Conservation (phyloP, 2,888 invertebrate species). For the Acrobasis consociella region DNA sequence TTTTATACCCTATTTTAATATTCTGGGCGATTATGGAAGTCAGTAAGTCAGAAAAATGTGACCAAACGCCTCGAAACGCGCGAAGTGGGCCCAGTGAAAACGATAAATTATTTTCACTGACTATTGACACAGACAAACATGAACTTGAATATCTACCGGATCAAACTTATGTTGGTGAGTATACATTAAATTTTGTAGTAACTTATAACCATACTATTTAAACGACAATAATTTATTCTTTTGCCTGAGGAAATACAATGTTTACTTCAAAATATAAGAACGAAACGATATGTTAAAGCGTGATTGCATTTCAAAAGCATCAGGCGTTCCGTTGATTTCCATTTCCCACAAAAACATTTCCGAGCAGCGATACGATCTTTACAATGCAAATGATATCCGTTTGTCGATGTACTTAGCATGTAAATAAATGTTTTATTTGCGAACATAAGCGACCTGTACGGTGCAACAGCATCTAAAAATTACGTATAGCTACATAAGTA, state of each 20-base stretch:
- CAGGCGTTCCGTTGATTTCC: slow-evolving; percentile 2
- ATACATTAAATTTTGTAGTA: background rate
- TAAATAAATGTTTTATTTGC: background rate
- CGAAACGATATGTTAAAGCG: background rate
- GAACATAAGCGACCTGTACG: background rate
- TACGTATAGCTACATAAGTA: too few relatives aligned
- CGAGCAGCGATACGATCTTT: background rate
- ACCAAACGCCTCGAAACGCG: slow-evolving; percentile 61
- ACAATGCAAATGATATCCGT: background rate
- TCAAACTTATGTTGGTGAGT: slow-evolving; percentile 72
- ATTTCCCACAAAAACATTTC: slow-evolving; percentile 9
- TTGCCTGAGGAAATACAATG: too few relatives aligned
- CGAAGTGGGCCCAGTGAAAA: slow-evolving; percentile 52
- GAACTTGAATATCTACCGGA: slow-evolving; percentile 53
- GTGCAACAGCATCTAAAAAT: too few relatives aligned
- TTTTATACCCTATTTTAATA: slow-evolving; percentile 37
- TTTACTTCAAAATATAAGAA: background rate
- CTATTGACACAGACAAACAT: slow-evolving; percentile 50
- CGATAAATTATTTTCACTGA: slow-evolving; percentile 51
- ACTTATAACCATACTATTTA: too few relatives aligned
- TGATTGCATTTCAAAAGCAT: background rate
- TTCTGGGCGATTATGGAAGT: slow-evolving; percentile 27
- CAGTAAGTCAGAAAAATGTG: slow-evolving; percentile 55
- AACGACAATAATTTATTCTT: too few relatives aligned
- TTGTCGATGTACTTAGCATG: background rate